phyloP scores from a whole-genome alignment of 2,797 vertebrate genomes.

The Chelidonichthys spinosus region DNA sequence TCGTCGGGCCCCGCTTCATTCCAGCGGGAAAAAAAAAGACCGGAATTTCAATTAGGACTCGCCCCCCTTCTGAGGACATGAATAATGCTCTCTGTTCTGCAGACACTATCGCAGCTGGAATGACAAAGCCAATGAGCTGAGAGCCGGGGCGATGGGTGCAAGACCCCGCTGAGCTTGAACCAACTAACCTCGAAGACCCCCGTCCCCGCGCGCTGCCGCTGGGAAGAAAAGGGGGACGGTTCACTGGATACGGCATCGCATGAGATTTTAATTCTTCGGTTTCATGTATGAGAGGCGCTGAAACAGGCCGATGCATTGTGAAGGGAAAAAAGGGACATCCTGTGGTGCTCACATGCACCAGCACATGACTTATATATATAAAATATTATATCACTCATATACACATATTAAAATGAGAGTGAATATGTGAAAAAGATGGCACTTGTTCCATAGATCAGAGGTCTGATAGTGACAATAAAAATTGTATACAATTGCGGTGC shows the following conservation, averaged over 20 bases:
- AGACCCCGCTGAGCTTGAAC: slow-evolving; percentile 75
- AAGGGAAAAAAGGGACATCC: slow-evolving; percentile 24
- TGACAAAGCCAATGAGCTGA: slow-evolving; percentile 77
- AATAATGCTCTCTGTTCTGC: slow-evolving; percentile 84
- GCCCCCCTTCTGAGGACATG: slow-evolving; percentile 77
- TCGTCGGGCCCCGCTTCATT: slow-evolving; percentile 65
- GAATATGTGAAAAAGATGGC: background rate
- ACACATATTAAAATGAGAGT: background rate
- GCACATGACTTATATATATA: background rate
- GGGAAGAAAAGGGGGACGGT: slow-evolving; percentile 46
- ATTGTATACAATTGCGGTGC: too few species aligned
- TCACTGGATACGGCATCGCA: slow-evolving; percentile 53
- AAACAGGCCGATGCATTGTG: slow-evolving; percentile 39
- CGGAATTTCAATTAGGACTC: slow-evolving; percentile 86
- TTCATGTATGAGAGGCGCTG: background rate
- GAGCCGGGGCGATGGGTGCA: slow-evolving; percentile 67
- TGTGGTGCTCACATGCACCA: background rate
- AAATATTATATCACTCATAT: background rate
- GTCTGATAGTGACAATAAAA: too few species aligned
- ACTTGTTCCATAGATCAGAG: slow-evolving; percentile 1
- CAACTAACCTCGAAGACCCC: slow-evolving; percentile 69
- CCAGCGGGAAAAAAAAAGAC: slow-evolving; percentile 77
- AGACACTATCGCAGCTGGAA: slow-evolving; percentile 79
- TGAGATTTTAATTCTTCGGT: slow-evolving; percentile 65
- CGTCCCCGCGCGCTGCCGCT: slow-evolving; percentile 30